These are phyloP conservation scores for Elephantulus edwardii DNA, from an alignment of 2,113 vertebrate genomes.

Conservation along the genomic window DNA sequence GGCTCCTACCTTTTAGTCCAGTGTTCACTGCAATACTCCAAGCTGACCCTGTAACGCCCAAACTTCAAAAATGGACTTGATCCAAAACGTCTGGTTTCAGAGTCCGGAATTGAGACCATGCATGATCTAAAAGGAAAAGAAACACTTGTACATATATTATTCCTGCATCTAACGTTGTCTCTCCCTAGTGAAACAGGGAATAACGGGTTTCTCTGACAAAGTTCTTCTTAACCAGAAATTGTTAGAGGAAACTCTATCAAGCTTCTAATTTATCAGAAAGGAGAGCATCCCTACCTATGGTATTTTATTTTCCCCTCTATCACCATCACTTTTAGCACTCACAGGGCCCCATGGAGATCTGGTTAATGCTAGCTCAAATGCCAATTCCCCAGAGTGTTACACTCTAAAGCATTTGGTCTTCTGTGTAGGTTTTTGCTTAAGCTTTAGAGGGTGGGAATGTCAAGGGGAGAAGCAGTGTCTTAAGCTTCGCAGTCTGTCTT, in stretches of 20 bases:
- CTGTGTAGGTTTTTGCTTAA: background rate
- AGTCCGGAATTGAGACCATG: background rate
- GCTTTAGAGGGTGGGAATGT: background rate
- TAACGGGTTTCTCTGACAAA: background rate
- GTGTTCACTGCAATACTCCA: background rate
- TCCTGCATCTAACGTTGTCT: background rate
- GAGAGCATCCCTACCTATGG: background rate
- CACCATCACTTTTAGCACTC: background rate
- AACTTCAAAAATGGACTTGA: background rate
- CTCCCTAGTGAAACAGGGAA: background rate
- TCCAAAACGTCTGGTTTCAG: background rate
- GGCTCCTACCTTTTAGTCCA: background rate
- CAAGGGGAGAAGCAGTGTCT: background rate
- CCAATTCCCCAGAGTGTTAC: background rate
- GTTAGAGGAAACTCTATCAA: no score
- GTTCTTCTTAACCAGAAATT: background rate
- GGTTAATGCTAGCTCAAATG: background rate
- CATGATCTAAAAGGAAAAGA: background rate
- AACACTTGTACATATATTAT: background rate
- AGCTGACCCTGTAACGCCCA: background rate
- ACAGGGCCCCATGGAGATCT: background rate
- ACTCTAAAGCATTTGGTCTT: background rate
- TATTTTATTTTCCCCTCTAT: background rate
- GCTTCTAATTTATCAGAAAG: background rate
- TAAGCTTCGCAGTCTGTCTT: no score